Evolutionary conservation across 2,888 invertebrate species (phyloP).

Genomic region (Leptopilina drosophilae): DNA sequence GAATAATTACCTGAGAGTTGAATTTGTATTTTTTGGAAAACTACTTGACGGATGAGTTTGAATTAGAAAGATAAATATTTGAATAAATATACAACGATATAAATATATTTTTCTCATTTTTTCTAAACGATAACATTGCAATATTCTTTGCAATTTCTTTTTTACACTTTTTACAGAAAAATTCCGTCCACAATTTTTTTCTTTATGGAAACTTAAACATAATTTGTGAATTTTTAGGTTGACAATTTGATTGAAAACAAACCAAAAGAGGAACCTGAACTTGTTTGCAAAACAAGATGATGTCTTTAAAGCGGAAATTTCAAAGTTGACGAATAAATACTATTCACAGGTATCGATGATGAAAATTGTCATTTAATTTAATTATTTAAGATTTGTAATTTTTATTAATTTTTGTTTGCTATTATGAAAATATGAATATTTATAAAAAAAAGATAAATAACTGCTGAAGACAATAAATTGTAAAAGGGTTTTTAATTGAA

Average conservation of each 20-base stretch:
- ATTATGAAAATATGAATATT: too few species aligned
- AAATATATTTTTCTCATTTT: constrained; percentile 56
- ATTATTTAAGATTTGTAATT: too few species aligned
- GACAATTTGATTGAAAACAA: constrained; percentile 17
- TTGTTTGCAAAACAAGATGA: not conserved
- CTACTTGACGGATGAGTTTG: constrained; percentile 42
- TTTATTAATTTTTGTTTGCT: too few species aligned
- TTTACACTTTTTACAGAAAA: not conserved
- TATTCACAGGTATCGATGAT: too few species aligned
- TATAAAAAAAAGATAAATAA: not conserved
- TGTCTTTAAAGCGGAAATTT: too few species aligned
- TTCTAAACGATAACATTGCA: constrained; percentile 45
- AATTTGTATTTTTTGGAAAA: constrained; percentile 15
- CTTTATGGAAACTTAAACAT: not conserved
- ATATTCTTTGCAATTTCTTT: not conserved
- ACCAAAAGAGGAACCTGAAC: not conserved
- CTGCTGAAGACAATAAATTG: not conserved
- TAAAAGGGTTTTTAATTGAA: not conserved
- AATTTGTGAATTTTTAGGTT: constrained; percentile 18
- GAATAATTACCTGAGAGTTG: not conserved
- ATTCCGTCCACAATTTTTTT: not conserved
- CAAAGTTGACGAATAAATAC: too few species aligned
- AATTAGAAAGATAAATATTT: constrained; percentile 52
- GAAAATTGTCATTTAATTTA: too few species aligned
- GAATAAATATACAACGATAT: constrained; percentile 44